A percentile compares a stretch with the other conserved stretches of the same genome.
Evolutionary conservation across 2,113 vertebrate species (phyloP).

Genomic region (Cairina moschata): DNA sequence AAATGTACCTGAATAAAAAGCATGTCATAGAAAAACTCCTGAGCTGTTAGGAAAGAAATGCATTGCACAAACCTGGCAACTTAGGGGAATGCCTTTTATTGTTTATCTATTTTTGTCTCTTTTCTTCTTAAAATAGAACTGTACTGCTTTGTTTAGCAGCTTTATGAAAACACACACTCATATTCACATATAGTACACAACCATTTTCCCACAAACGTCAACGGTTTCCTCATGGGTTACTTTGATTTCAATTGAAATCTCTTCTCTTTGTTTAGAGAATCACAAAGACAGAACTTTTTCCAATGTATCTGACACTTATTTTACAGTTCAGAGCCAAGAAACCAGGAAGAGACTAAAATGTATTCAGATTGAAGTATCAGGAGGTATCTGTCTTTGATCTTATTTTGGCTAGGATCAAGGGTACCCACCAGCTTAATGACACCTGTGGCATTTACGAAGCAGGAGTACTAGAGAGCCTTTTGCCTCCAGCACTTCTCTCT

Average conservation of each 20-base stretch:
- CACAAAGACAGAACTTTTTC: neutral
- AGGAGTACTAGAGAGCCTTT: neutral
- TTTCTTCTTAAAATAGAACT: neutral
- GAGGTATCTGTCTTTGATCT: neutral
- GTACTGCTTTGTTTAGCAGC: neutral
- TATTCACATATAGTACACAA: neutral
- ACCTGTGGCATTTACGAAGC: neutral
- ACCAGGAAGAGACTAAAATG: neutral
- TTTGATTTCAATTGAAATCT: neutral
- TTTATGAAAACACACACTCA: neutral
- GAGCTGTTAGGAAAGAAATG: neutral
- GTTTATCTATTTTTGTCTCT: neutral
- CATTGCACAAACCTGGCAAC: neutral
- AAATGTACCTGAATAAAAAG: neutral
- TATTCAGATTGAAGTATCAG: neutral
- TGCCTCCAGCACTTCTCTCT: neutral
- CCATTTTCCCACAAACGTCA: neutral
- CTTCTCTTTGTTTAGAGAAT: neutral
- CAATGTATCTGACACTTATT: neutral
- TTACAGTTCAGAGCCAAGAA: neutral
- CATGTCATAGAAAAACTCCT: neutral
- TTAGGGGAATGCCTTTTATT: neutral
- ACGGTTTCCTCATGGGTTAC: neutral
- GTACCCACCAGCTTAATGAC: conserved; percentile 1
- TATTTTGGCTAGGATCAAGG: neutral